Evolutionary conservation across 2,797 vertebrate genomes (phyloP).

Genomic region (Apodemus agrarius): DNA sequence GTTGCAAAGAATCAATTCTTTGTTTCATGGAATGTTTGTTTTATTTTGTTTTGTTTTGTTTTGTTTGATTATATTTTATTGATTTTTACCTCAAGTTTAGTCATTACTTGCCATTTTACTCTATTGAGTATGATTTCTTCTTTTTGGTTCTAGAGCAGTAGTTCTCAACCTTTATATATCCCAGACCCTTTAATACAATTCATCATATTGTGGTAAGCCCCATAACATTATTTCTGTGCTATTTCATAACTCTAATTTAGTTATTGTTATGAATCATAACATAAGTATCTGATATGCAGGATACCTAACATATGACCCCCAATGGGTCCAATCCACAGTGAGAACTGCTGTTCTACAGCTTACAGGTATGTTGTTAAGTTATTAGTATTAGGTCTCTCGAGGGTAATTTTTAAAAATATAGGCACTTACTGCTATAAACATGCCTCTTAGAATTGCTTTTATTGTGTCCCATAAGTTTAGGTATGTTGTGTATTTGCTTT

Average conservation of each 20-base stretch:
- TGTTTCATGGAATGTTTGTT: not conserved
- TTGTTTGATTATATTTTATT: not conserved
- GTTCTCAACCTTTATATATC: not conserved
- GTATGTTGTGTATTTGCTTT: not conserved
- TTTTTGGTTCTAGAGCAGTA: not conserved
- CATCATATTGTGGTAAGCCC: not conserved
- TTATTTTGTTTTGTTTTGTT: not conserved
- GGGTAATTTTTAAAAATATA: not conserved
- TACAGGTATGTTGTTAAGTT: not conserved
- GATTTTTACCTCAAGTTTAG: not conserved
- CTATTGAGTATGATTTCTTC: not conserved
- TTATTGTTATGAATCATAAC: not conserved
- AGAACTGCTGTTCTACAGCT: not conserved
- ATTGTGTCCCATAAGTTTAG: not conserved
- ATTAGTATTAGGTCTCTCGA: not conserved
- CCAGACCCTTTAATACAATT: not conserved
- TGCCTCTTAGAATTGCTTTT: not conserved
- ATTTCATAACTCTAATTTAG: not conserved
- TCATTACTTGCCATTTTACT: too few species aligned
- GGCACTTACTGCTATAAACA: not conserved
- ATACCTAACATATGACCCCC: not conserved
- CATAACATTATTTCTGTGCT: not conserved
- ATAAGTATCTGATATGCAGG: not conserved
- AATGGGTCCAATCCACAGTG: not conserved
- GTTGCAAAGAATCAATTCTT: too few species aligned